Evolutionary conservation across 1,140 invertebrate species (phyloP), one percentile per base, ranked within the genome.

Genomic region (Apolygus lucorum): DNA sequence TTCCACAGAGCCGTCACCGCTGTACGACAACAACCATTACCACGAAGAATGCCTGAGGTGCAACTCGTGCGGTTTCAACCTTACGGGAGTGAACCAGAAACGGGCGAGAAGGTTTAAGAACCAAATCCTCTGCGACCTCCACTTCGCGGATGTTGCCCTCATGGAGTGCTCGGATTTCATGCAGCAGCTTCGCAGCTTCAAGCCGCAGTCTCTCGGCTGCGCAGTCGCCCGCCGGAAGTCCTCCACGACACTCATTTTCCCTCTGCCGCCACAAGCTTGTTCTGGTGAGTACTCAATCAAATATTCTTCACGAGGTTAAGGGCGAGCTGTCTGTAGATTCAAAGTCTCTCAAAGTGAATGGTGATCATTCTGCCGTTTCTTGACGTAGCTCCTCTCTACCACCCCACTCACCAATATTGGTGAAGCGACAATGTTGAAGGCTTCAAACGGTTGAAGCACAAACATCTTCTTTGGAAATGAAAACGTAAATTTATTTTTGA

Each of bases 121-220:
- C 79, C 89, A 91, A 78, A 91, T 94, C 78, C 86, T 93, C 77
- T 94, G 92, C 84, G 90, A 92, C 79, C 83, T 93, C 74, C 92
- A 94, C 82, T 93, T 93, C 78, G 90, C 90, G 75, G 93, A 96
- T 88, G 92, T 96, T 72, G 90, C 92, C 78, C 90, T 95, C 75
- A 93, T 95, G 91, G 92, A 95, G 87, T 92, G 90, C 82, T 93
- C 91, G 69, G 93, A 95, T 84, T 96, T 95, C 82, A 94, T 96
- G 91, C 92, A 95, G 81, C 93, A 96, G 82, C 85, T 96, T 77
- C 87, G 93, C 75, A 91, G 91, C 83, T 96, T 96, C 83, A 96
- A 96, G 82, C 91, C 92, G 72, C 93, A 95, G 83, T 93, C 91
- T 76, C 83, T 96, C 77, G 93, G 93, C 78, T 95, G 92, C 82